A percentile compares a stretch with the other conserved stretches of the same genome.
phyloP scores from a whole-genome alignment of 2,888 invertebrate species.

The Drosophila infuscata region DNA sequence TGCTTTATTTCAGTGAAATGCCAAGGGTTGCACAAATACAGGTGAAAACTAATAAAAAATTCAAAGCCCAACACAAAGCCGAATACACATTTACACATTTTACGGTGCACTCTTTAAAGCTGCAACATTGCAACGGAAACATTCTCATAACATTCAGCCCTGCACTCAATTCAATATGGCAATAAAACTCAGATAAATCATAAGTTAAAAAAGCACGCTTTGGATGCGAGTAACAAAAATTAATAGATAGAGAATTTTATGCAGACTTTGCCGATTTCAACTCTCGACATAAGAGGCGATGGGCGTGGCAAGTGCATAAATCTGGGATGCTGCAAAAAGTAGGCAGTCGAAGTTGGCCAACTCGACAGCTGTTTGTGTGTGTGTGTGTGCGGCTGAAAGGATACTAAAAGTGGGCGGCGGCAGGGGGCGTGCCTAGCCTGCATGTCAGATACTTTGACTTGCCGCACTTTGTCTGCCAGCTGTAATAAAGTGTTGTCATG shows the following conservation, averaged over 20 bases:
- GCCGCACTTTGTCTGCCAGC: conserved; percentile 55
- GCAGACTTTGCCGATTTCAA: conserved; percentile 40
- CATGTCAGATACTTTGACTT: conserved; percentile 48
- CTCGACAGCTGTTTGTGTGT: not conserved
- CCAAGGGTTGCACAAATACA: conserved; percentile 41
- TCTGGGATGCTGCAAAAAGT: conserved; percentile 31
- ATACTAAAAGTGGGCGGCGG: not conserved
- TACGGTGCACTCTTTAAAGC: not conserved
- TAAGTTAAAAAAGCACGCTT: conserved; percentile 27
- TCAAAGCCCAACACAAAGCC: not conserved
- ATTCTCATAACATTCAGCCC: not conserved
- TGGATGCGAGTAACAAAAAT: conserved; percentile 35
- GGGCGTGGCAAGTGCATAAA: conserved; percentile 52
- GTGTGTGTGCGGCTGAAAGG: not conserved
- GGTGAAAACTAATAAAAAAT: conserved; percentile 5
- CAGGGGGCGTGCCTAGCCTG: conserved; percentile 4
- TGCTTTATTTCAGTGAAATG: conserved; percentile 29
- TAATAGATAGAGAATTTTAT: conserved; percentile 26
- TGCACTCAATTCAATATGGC: not conserved
- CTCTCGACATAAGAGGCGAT: not conserved
- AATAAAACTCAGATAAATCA: conserved; percentile 14
- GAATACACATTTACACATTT: not conserved
- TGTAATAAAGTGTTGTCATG: conserved; percentile 74
- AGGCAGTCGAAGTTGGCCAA: conserved; percentile 22
- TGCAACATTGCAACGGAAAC: not conserved